Evolutionary conservation across 30 jellyfish, hydroid and myxozoan genomes (phyloP).

Genomic region (Aurelia sp.): DNA sequence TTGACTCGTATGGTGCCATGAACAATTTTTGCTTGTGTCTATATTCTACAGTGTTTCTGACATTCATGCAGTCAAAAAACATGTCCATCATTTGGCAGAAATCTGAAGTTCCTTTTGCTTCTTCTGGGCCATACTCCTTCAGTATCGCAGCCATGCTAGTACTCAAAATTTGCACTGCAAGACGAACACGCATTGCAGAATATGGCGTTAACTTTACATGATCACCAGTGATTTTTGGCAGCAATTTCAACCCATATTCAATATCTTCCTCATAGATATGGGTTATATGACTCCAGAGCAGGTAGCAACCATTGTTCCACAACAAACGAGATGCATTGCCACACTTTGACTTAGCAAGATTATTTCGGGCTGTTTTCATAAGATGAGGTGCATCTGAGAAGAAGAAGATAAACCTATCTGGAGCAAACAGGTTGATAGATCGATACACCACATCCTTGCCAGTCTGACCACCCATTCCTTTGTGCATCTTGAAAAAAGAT

Average conservation of each 20-base stretch:
- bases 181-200: slow-evolving; percentile 60
- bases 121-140: slow-evolving; percentile 25
- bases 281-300: slow-evolving; percentile 53
- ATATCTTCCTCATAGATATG: slow-evolving; percentile 43
- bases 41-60: slow-evolving; percentile 26
- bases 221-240: slow-evolving; percentile 43
- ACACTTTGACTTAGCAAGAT: slow-evolving; percentile 24
- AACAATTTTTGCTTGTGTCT: neutral
- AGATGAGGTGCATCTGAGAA: slow-evolving; percentile 69
- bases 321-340: slow-evolving; percentile 12
- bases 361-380: slow-evolving; percentile 54
- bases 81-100: slow-evolving; percentile 52
- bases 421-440: slow-evolving; percentile 41
- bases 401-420: slow-evolving; percentile 39
- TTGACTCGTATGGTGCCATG: slow-evolving; percentile 41
- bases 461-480: slow-evolving; percentile 41
- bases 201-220: slow-evolving; percentile 42
- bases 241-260: slow-evolving; percentile 41
- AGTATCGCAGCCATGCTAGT: slow-evolving; percentile 31
- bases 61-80: slow-evolving; percentile 70
- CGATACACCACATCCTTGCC: slow-evolving; percentile 47
- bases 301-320: slow-evolving; percentile 61
- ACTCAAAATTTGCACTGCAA: slow-evolving; percentile 66
- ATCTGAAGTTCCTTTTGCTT: slow-evolving; percentile 55
- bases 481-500: slow-evolving; percentile 44